Percentiles rank a stretch among this genome's conserved stretches.
Conservation (phyloP, 92 coral and sea anemone genomes). For the Porites rus region DNA sequence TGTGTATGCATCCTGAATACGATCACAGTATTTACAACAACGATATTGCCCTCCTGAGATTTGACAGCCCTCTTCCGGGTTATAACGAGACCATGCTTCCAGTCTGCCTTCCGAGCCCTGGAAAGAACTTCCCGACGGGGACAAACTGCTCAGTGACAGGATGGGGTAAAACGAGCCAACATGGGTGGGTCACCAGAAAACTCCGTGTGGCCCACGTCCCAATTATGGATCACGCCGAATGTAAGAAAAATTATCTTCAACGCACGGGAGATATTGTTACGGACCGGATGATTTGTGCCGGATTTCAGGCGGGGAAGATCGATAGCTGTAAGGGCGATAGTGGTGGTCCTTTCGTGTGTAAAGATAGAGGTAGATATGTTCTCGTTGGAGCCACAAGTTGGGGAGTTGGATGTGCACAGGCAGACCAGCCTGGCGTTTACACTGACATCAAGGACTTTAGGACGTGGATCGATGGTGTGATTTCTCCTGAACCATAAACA, state of each 20-base stretch:
- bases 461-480: constrained; percentile 64
- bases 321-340: constrained; percentile 92
- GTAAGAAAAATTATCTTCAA: constrained; percentile 63
- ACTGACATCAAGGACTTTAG: constrained; percentile 69
- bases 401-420: constrained; percentile 88
- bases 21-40: constrained; percentile 59
- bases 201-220: constrained; percentile 81
- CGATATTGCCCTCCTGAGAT: constrained; percentile 78
- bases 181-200: constrained; percentile 52
- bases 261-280: constrained; percentile 54
- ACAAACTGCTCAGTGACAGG: constrained; percentile 73
- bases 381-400: constrained; percentile 82
- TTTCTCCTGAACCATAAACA: constrained; percentile 10
- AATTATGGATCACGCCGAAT: constrained; percentile 40
- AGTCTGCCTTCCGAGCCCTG: constrained; percentile 65
- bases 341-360: constrained; percentile 90
- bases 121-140: constrained; percentile 46
- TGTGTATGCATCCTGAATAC: constrained; percentile 81
- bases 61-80: constrained; percentile 56
- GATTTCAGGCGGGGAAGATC: constrained; percentile 71
- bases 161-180: constrained; percentile 65
- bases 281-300: constrained; percentile 85
- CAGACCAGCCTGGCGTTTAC: constrained; percentile 79
- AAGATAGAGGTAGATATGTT: constrained; percentile 57
- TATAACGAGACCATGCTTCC: constrained; percentile 76